A percentile compares a stretch with the other conserved stretches of the same genome.
phyloP scores from a whole-genome alignment of 64 coral and sea anemone species.

The Montipora foliosa region DNA sequence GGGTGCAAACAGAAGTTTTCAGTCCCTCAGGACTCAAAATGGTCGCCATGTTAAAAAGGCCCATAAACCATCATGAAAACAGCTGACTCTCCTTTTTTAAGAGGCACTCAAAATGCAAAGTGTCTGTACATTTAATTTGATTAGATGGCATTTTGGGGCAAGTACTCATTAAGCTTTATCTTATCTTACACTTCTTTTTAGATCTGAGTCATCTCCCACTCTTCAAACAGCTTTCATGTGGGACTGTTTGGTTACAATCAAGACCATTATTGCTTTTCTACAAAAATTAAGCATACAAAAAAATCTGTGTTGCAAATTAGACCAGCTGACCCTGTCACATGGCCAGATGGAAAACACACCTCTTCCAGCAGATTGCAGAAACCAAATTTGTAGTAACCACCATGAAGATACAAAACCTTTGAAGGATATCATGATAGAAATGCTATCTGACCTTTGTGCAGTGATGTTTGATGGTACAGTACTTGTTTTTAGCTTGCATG shows the following conservation, averaged over 20 bases:
- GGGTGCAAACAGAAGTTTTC: no score
- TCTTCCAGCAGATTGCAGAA: not conserved
- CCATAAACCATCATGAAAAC: no score
- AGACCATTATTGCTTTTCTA: slow-evolving; percentile 75
- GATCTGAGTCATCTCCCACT: slow-evolving; percentile 41
- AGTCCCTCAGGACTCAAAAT: no score
- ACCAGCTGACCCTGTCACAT: not conserved
- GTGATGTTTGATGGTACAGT: slow-evolving; percentile 43
- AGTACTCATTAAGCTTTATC: no score
- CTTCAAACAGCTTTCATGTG: slow-evolving; percentile 81
- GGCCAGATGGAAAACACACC: not conserved
- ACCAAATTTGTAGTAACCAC: not conserved
- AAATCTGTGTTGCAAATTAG: not conserved
- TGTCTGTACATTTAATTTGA: no score
- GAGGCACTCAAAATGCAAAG: no score
- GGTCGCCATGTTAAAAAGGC: no score
- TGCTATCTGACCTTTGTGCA: slow-evolving; percentile 16
- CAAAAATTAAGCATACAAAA: slow-evolving; percentile 62
- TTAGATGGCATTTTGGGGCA: no score
- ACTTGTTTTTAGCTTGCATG: not conserved
- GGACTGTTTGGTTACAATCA: slow-evolving; percentile 80
- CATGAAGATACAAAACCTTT: slow-evolving; percentile 6
- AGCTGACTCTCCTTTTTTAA: no score
- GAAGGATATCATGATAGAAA: not conserved
- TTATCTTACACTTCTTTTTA: not conserved